Evolutionary conservation across 37 sponge, comb jelly and placozoan genomes (phyloP).

Genomic region (Theonella swinhoei): DNA sequence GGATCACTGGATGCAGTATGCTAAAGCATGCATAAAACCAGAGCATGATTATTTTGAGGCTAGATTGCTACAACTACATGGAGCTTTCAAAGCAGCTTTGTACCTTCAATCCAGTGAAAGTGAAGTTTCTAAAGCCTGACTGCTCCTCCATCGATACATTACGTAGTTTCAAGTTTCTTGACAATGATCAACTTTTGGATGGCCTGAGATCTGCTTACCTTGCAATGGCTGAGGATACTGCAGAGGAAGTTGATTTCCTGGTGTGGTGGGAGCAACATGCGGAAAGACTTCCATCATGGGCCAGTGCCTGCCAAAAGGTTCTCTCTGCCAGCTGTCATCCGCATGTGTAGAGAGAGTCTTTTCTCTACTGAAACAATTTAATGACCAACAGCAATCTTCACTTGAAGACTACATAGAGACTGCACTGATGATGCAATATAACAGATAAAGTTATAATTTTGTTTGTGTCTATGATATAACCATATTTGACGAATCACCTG

Average conservation of each 20-base stretch:
- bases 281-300: slow-evolving; percentile 18
- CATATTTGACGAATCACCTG: no score
- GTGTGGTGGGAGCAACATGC: slow-evolving; percentile 21
- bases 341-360: slow-evolving; percentile 46
- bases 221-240: not conserved
- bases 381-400: not conserved
- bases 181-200: not conserved
- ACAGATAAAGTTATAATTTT: not conserved
- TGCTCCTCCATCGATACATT: slow-evolving; percentile 3
- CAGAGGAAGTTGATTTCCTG: slow-evolving; percentile 5
- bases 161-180: not conserved
- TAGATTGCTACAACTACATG: not conserved
- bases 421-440: slow-evolving; percentile 19
- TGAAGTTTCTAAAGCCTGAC: slow-evolving; percentile 7
- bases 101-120: slow-evolving; percentile 12
- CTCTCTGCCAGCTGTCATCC: slow-evolving; percentile 41
- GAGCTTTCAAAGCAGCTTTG: slow-evolving; percentile 16
- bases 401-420: slow-evolving; percentile 14
- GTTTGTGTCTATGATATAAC: no score
- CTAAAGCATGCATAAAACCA: slow-evolving; percentile 8
- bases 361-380: slow-evolving; percentile 12
- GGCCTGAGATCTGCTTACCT: slow-evolving; percentile 29
- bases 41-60: slow-evolving; percentile 4
- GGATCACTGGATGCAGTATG: slow-evolving; percentile 13
- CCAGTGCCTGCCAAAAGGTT: slow-evolving; percentile 12